Conservation (phyloP, 1,140 invertebrate species). For the Heterodera carotae region DNA sequence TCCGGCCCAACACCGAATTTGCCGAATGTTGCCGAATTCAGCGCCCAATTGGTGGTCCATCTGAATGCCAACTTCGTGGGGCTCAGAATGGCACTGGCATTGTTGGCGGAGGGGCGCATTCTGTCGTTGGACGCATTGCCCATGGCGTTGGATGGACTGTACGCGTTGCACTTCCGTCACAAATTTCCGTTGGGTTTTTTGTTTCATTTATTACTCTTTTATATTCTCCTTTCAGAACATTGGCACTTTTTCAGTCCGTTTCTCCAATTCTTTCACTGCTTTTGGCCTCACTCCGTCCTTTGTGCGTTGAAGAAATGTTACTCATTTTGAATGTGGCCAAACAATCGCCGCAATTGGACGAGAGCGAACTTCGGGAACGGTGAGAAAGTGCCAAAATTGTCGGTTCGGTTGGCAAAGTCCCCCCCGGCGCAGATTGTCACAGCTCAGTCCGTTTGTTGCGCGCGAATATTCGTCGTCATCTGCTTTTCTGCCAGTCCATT, state of each 20-base stretch:
- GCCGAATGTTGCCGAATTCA: conserved; percentile 74
- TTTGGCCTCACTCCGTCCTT: conserved; percentile 83
- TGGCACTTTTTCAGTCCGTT: conserved; percentile 51
- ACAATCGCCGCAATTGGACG: conserved; percentile 72
- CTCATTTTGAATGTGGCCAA: conserved; percentile 85
- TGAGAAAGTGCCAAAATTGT: conserved; percentile 23
- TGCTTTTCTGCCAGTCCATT: conserved; percentile 42
- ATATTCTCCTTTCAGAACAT: conserved; percentile 41
- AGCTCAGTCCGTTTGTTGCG: conserved; percentile 45
- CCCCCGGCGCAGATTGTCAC: conserved; percentile 2
- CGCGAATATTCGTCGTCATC: conserved; percentile 20
- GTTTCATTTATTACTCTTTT: conserved; percentile 74
- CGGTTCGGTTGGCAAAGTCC: not conserved
- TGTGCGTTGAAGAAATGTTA: conserved; percentile 86
- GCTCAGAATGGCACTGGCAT: conserved; percentile 85
- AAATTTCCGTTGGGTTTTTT: conserved; percentile 85
- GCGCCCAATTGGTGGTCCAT: conserved; percentile 79
- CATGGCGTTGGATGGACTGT: conserved; percentile 86
- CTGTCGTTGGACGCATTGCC: conserved; percentile 89
- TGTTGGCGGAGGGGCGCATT: conserved; percentile 86
- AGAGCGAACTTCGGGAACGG: conserved; percentile 38
- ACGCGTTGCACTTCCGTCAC: conserved; percentile 87
- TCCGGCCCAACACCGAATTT: conserved; percentile 66
- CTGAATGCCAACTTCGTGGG: conserved; percentile 87
- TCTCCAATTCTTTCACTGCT: conserved; percentile 76